Conservation (phyloP, 2,888 invertebrate species). For the Amiota mariae region DNA sequence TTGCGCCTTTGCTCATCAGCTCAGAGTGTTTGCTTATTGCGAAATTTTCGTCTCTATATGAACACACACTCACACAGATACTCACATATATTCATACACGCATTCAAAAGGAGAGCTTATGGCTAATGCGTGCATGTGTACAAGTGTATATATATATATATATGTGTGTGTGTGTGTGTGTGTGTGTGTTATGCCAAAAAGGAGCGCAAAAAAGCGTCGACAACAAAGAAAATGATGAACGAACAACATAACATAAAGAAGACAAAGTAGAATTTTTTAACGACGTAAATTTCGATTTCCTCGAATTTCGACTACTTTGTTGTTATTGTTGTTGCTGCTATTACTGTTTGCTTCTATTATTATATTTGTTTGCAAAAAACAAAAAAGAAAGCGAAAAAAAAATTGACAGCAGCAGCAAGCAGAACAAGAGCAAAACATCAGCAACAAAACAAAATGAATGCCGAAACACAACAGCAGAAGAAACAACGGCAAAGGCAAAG, state of each 20-base stretch:
- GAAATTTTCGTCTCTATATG: constrained; percentile 20
- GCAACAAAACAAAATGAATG: constrained; percentile 29
- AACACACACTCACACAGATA: not conserved
- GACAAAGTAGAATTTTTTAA: constrained; percentile 52
- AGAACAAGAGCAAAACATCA: constrained; percentile 17
- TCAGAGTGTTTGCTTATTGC: constrained; percentile 9
- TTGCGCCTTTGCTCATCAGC: not conserved
- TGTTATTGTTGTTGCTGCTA: constrained; percentile 12
- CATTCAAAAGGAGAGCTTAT: not conserved
- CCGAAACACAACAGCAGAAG: constrained; percentile 29
- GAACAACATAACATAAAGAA: constrained; percentile 34
- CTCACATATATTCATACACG: not conserved
- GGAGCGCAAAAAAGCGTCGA: constrained; percentile 12
- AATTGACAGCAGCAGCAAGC: constrained; percentile 20
- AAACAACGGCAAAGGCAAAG: not conserved
- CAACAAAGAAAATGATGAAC: constrained; percentile 27
- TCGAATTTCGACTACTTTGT: constrained; percentile 59
- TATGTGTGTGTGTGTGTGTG: not conserved
- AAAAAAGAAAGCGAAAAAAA: no score
- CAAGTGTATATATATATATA: no score
- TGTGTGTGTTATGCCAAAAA: constrained; percentile 31
- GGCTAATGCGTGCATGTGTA: not conserved
- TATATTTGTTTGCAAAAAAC: constrained; percentile 59
- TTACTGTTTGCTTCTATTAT: constrained; percentile 50
- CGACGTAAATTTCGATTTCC: constrained; percentile 67